Evolutionary conservation across 2,888 invertebrate species (phyloP).

Genomic region (Lasiommata megera): DNA sequence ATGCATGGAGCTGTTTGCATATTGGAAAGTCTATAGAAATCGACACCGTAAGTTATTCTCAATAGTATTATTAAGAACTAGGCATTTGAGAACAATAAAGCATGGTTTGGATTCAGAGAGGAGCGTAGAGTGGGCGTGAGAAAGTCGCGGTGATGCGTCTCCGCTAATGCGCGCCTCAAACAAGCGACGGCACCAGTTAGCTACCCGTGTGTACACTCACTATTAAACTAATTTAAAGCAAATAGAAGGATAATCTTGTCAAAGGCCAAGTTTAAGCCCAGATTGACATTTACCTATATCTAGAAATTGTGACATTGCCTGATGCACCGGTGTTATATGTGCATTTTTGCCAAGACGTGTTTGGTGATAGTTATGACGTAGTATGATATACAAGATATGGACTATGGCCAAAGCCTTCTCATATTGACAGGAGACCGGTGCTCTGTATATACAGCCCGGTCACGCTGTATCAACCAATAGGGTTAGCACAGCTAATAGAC

Average conservation of each 20-base stretch:
- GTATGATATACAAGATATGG: too few species aligned
- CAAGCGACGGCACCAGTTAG: conserved; percentile 44
- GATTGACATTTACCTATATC: too few species aligned
- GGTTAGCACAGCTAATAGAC: too few species aligned
- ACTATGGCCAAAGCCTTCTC: too few species aligned
- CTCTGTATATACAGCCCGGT: too few species aligned
- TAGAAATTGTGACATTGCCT: too few species aligned
- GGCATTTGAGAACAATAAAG: conserved; percentile 40
- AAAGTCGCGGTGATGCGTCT: conserved; percentile 56
- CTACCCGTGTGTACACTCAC: conserved; percentile 24
- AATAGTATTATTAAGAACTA: conserved; percentile 33
- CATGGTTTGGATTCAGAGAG: conserved; percentile 56
- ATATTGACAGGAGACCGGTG: too few species aligned
- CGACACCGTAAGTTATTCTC: conserved; percentile 20
- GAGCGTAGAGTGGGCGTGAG: conserved; percentile 65
- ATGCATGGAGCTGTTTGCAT: background rate
- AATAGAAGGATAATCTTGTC: conserved; percentile 21
- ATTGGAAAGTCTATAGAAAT: conserved; percentile 29
- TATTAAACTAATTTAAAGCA: conserved; percentile 22
- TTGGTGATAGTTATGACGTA: too few species aligned
- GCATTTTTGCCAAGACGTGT: too few species aligned
- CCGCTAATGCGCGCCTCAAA: conserved; percentile 67
- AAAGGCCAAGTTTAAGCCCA: conserved; percentile 1
- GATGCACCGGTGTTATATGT: too few species aligned
- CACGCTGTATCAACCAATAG: too few species aligned